Percentiles rank a stretch among this genome's conserved stretches.
These are phyloP conservation scores for Bradypus variegatus DNA, from an alignment of 2,797 vertebrate genomes.

Conservation along the genomic window DNA sequence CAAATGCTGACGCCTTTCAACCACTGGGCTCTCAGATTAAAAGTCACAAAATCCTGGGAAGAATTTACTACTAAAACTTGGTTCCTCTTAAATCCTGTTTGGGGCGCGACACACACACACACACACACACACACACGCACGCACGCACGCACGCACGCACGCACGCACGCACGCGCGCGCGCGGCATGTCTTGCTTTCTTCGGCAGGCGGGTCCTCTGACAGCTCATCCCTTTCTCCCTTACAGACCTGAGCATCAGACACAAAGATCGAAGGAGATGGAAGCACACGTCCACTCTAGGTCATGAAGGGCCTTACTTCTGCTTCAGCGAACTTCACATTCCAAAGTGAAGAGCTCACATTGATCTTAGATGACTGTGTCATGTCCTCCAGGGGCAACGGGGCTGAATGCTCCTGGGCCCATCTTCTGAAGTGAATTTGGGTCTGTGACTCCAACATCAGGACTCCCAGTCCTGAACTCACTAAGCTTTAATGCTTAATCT, in stretches of 20 bases:
- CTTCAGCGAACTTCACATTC: neutral
- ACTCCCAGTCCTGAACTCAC: conserved; percentile 26
- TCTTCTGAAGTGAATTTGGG: conserved; percentile 39
- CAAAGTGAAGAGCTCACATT: neutral
- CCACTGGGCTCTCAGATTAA: neutral
- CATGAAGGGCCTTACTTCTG: neutral
- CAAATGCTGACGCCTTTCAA: neutral
- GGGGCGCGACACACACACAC: too few relatives aligned
- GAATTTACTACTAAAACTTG: neutral
- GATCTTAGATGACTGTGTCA: neutral
- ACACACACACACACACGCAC: too few relatives aligned
- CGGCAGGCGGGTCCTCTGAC: neutral
- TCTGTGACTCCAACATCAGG: neutral
- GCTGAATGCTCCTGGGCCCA: neutral
- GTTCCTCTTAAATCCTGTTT: neutral
- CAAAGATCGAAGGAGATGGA: conserved; percentile 21
- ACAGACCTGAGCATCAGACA: conserved; percentile 32
- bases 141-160: too few relatives aligned
- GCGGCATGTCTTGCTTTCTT: neutral
- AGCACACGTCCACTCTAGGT: conserved; percentile 18
- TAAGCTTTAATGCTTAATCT: conserved; percentile 14
- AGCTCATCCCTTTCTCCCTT: neutral
- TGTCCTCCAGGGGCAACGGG: neutral
- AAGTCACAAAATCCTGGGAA: neutral
- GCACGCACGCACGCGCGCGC: too few relatives aligned